These are phyloP conservation scores for Drosophila birchii DNA, from an alignment of 2,888 invertebrate species.

Conservation along the genomic window DNA sequence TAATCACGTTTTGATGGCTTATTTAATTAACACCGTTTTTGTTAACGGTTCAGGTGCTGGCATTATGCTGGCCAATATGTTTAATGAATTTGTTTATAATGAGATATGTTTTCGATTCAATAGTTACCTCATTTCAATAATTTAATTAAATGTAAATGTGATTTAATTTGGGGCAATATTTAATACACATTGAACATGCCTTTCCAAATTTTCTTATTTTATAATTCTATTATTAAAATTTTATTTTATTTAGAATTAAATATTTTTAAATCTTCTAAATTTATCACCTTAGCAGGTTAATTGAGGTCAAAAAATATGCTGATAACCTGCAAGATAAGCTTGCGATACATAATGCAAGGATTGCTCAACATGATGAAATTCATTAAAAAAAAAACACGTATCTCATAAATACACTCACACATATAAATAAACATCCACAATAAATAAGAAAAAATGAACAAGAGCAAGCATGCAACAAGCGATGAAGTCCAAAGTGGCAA, in stretches of 20 bases:
- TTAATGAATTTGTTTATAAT: background rate
- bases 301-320: constrained; percentile 20
- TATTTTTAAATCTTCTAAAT: background rate
- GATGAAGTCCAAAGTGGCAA: constrained; percentile 28
- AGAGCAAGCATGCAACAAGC: constrained; percentile 65
- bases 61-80: background rate
- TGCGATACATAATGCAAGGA: constrained; percentile 52
- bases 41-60: constrained; percentile 6
- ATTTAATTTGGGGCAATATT: background rate
- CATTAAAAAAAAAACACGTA: constrained; percentile 31
- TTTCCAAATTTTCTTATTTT: background rate
- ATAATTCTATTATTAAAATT: background rate
- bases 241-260: background rate
- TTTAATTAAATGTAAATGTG: background rate
- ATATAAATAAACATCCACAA: background rate
- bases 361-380: constrained; percentile 72
- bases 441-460: constrained; percentile 52
- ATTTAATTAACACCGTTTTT: constrained; percentile 12
- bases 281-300: background rate
- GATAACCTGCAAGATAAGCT: constrained; percentile 10
- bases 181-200: background rate
- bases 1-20: constrained; percentile 8
- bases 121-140: background rate
- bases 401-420: constrained; percentile 10
- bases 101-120: background rate